Conservation (phyloP, 2,888 invertebrate genomes). For the Ornithoptera alexandrae region DNA sequence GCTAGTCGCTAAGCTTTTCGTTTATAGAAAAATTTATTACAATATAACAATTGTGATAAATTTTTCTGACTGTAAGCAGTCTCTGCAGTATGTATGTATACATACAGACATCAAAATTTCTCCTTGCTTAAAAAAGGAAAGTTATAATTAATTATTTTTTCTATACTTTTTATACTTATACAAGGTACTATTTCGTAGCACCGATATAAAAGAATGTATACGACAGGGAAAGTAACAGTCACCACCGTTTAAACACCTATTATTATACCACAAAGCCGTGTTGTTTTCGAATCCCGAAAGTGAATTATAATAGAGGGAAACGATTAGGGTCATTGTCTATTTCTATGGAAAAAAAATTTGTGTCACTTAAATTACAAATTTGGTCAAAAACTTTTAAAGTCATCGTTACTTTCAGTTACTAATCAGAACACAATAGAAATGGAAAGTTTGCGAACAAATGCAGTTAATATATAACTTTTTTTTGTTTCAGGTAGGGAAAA, state of each 20-base stretch:
- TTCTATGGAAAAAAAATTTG: conserved; percentile 14
- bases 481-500: too few relatives aligned
- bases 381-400: not conserved
- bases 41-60: too few relatives aligned
- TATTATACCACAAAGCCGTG: conserved; percentile 3
- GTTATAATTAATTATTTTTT: too few relatives aligned
- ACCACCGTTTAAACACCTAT: conserved; percentile 7
- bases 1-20: too few relatives aligned
- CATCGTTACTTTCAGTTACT: not conserved
- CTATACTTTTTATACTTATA: too few relatives aligned
- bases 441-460: not conserved
- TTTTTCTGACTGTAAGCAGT: too few relatives aligned
- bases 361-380: conserved; percentile 5
- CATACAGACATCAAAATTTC: too few relatives aligned
- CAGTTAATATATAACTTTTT: too few relatives aligned
- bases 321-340: conserved; percentile 22
- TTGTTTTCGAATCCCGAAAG: not conserved
- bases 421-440: not conserved
- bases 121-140: too few relatives aligned
- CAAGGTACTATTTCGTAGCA: not conserved
- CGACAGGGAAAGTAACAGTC: conserved; percentile 23
- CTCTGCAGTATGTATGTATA: too few relatives aligned
- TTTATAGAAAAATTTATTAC: too few relatives aligned
- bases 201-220: not conserved
- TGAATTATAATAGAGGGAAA: conserved; percentile 19